These are phyloP conservation scores for Tringa solitaria DNA, from an alignment of 2,113 vertebrate genomes.

Conservation along the genomic window DNA sequence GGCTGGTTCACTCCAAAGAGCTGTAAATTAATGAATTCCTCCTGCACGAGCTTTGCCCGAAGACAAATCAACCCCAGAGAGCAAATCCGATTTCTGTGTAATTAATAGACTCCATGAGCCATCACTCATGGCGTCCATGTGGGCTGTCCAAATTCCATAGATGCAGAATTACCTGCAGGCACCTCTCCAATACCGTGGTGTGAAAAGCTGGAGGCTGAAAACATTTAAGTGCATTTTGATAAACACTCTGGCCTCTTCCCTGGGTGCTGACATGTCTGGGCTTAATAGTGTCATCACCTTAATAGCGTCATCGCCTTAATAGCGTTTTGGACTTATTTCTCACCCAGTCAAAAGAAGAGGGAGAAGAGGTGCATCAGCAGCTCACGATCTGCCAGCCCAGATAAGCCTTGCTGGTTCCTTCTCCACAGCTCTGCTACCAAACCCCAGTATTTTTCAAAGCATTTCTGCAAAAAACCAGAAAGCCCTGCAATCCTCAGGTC, in stretches of 20 bases:
- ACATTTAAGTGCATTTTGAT: background rate
- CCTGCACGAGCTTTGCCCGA: background rate
- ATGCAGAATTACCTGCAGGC: too few relatives aligned
- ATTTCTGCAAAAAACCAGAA: background rate
- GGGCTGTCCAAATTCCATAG: background rate
- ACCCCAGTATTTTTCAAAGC: accelerated
- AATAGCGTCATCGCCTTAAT: too few relatives aligned
- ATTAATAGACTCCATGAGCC: background rate
- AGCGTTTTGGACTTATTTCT: background rate
- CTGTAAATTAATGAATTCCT: background rate
- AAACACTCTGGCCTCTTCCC: background rate
- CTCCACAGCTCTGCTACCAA: background rate
- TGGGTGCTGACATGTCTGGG: background rate
- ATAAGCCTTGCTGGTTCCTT: background rate
- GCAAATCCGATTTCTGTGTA: background rate
- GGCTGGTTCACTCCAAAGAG: background rate
- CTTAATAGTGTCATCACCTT: background rate
- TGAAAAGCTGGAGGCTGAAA: background rate
- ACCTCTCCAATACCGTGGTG: background rate
- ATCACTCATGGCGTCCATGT: background rate
- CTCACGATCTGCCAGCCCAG: background rate
- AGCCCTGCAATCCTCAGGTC: background rate
- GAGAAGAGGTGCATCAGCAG: background rate
- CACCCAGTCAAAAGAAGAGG: background rate
- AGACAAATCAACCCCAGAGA: background rate